These are phyloP conservation scores for Bombus terrestris DNA, from an alignment of 1,140 invertebrate genomes.

Conservation along the genomic window DNA sequence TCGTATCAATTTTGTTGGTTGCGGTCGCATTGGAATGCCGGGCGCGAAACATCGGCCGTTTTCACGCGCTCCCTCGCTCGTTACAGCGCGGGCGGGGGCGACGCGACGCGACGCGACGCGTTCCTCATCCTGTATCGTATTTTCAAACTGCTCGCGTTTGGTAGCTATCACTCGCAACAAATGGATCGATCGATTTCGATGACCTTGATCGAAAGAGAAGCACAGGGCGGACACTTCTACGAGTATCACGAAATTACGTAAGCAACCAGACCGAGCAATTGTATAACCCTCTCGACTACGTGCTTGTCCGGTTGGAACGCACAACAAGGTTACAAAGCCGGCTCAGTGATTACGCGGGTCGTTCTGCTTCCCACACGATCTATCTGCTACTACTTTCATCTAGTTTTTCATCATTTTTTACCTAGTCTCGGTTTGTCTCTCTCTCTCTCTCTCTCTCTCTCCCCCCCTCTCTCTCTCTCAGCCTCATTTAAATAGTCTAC, in stretches of 20 bases:
- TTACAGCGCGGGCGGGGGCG: no score
- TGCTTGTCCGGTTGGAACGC: constrained; percentile 39
- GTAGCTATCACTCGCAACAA: no score
- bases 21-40: constrained; percentile 37
- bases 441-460: no score
- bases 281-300: constrained; percentile 49
- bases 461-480: background rate
- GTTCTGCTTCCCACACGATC: constrained; percentile 19
- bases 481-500: no score
- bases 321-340: constrained; percentile 57
- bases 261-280: constrained; percentile 37
- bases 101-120: background rate
- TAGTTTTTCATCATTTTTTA: constrained; percentile 15
- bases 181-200: constrained; percentile 36
- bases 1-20: constrained; percentile 30
- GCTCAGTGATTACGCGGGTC: constrained; percentile 46
- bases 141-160: constrained; percentile 10
- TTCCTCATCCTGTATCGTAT: background rate
- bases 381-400: constrained; percentile 13
- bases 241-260: constrained; percentile 51
- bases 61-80: background rate
- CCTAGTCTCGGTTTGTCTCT: no score
- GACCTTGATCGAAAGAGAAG: constrained; percentile 43
- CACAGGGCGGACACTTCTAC: constrained; percentile 7
- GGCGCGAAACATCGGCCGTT: constrained; percentile 3